Base-by-base conservation (phyloP, 2,113 vertebrate genomes). In the Nesogale talazaci region DNA sequence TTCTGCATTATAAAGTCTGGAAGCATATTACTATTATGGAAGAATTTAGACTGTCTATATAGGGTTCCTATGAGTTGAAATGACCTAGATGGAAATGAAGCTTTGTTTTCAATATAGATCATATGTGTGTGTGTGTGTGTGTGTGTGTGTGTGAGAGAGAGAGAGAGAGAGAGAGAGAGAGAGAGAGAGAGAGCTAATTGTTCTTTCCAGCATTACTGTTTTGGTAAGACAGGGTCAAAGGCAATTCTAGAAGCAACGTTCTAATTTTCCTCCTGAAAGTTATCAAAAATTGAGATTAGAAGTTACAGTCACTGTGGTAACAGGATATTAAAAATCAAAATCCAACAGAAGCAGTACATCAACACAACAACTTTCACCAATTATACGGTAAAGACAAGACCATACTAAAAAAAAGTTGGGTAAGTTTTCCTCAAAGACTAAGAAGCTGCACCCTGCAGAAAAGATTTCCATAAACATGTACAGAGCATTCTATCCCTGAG, bases 141-240 rank as follows among this genome's bases (percentile, higher is more conserved):
- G n/a, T n/a, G n/a, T n/a, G n/a, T n/a, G n/a, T n/a, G n/a, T n/a
- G n/a, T n/a, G n/a, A n/a, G n/a, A n/a, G n/a, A n/a, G n/a, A n/a
- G n/a, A n/a, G n/a, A n/a, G n/a, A n/a, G n/a, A n/a, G n/a, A n/a
- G n/a, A n/a, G n/a, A n/a, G n/a, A n/a, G n/a, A n/a, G n/a, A n/a
- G n/a, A n/a, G n/a, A n/a, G n/a, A n/a, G n/a, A n/a, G n/a, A n/a
- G 34, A 63, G 40, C 57, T 40, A 92, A 82, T 79, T 72, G 4
- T 23, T 36, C n/a, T 79, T n/a, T 36, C 4, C 17, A 56, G 23
- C 20, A 70, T 16, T 3, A 86, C 2, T 79, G 67, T 56, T 86
- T 86, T 83, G 20, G 34, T 94, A 91, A 86, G 10, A 88, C 34
- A 94, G 8, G 72, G n/a, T 7, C 31, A 91, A 91, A 91, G 36